Percentiles rank a stretch among this genome's conserved stretches.
Conservation (phyloP, 2,113 vertebrate species). For the Callospermophilus lateralis region DNA sequence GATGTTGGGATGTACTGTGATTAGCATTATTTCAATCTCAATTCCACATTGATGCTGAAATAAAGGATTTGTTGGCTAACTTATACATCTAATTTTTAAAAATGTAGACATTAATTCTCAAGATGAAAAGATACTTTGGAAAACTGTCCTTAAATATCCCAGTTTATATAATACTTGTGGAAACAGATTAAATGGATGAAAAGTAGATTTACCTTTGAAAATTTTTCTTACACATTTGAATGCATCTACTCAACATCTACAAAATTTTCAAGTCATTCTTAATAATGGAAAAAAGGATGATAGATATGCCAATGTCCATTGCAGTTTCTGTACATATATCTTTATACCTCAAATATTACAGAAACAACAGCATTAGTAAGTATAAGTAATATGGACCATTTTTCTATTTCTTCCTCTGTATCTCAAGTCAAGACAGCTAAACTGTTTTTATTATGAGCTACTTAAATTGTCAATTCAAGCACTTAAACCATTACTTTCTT, state of each 20-base stretch:
- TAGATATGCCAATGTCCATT: background rate
- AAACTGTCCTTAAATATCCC: background rate
- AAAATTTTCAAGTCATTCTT: background rate
- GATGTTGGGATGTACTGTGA: background rate
- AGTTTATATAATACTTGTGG: background rate
- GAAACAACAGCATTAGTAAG: background rate
- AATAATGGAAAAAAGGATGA: background rate
- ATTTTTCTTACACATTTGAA: background rate
- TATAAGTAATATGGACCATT: background rate
- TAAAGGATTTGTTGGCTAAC: background rate
- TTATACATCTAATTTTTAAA: background rate
- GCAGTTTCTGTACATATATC: background rate
- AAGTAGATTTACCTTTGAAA: background rate
- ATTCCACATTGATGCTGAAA: background rate
- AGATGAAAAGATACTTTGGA: background rate
- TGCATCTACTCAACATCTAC: background rate
- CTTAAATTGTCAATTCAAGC: background rate
- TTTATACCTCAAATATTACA: background rate
- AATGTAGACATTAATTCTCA: background rate
- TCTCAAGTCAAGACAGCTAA: background rate
- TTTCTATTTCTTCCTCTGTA: background rate
- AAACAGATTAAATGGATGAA: background rate
- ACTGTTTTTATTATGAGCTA: background rate
- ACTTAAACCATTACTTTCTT: background rate
- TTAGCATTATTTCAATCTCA: background rate